Base-by-base conservation (phyloP, 1,140 invertebrate species). In the Cyrtorhinus lividipennis region DNA sequence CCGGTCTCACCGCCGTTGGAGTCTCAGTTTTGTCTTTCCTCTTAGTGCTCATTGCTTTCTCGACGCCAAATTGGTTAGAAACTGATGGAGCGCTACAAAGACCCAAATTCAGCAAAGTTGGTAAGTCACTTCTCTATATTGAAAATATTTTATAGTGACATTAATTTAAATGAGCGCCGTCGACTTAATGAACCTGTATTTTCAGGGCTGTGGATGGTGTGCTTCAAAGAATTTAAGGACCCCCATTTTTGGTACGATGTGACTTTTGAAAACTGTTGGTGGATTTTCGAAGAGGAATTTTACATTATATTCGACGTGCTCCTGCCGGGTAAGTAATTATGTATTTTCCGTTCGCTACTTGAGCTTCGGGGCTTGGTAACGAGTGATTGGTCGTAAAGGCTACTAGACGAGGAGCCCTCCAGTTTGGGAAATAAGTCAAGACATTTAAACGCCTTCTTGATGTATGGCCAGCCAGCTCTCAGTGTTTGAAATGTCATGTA, bases 221-320 rank as follows among this genome's bases (percentile, higher is more conserved):
- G 92, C 72, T 91, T 95, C 66, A 79, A 85, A 67, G 80, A 85
- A 26, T 92, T 93, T 72, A 78, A 85, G 73, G 89, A 93, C 70
- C 80, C 85, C 10, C 77, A 80, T 65, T 88, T 91, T 71, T 81
- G 85, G 68, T 89, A 87, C 69, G 90, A 93, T 66, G 84, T 80
- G 2, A 74, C 77, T 59, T 92, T 92, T 68, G 79, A 75, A 27
- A 86, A 85, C 0, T 95, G 92, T 71, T 89, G 90, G 84, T 95
- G 90, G 89, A 84, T 95, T 24, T 90, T 94, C 69, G 87, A 92
- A 75, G 90, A 94, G 73, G 92, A 94, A 76, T 92, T 89, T 70
- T 91, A 92, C 69, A 91, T 92, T 63, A 88, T 91, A 66, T 83
- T 88, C 69, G 85, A 91, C 66, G 82, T 89, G 62, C 74, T 92